Conservation (phyloP, 2,113 vertebrate genomes). For the Microcebus murinus region DNA sequence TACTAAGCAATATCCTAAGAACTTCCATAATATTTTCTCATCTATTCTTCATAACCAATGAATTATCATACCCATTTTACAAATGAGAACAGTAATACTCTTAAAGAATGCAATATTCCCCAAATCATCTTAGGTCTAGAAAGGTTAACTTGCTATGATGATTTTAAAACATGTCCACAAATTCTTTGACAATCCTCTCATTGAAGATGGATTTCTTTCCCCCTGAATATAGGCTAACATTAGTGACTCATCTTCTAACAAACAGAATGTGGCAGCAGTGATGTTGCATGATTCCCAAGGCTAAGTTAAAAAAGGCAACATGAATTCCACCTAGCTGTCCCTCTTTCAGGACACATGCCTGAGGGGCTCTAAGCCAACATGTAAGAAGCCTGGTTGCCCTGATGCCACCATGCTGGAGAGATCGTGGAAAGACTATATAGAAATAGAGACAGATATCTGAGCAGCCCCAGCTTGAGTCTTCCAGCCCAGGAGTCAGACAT, state of each 20-base stretch:
- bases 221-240: background rate
- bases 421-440: background rate
- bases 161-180: constrained; percentile 24
- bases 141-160: background rate
- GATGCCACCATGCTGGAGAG: background rate
- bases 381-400: background rate
- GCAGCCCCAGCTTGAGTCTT: background rate
- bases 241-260: background rate
- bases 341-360: background rate
- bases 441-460: background rate
- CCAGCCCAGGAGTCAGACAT: background rate
- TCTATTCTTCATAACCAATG: constrained; percentile 30
- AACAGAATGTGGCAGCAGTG: constrained; percentile 22
- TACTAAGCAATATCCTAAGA: constrained; percentile 31
- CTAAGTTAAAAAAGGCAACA: constrained; percentile 21
- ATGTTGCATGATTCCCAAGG: background rate
- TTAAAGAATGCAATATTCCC: background rate
- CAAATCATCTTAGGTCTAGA: constrained; percentile 26
- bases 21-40: constrained; percentile 33
- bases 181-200: constrained; percentile 40
- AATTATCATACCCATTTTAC: constrained; percentile 45
- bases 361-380: background rate
- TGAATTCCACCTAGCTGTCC: background rate
- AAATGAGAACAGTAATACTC: constrained; percentile 30
- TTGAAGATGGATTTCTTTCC: background rate